These are phyloP conservation scores for Drosophila emarginata DNA, from an alignment of 2,888 invertebrate genomes.

Conservation along the genomic window DNA sequence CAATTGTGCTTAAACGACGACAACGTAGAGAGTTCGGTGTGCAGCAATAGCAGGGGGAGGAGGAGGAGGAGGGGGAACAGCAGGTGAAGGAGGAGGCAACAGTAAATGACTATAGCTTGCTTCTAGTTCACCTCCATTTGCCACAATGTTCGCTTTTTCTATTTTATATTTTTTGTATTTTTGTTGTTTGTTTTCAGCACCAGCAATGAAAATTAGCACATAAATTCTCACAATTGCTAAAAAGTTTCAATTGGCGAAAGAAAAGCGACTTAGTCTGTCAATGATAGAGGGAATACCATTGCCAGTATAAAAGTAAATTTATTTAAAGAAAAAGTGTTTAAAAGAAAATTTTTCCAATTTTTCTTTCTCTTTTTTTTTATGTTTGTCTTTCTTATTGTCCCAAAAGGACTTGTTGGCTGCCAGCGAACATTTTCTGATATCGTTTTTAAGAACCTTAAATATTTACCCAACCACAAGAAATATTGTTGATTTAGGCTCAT, in stretches of 20 bases:
- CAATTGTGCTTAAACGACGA: slow-evolving; percentile 59
- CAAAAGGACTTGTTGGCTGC: background rate
- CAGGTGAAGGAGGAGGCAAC: background rate
- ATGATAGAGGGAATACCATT: background rate
- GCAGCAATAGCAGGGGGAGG: background rate
- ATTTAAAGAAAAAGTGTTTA: background rate
- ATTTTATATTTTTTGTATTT: background rate
- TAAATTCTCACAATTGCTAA: slow-evolving; percentile 12
- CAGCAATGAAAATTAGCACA: slow-evolving; percentile 14
- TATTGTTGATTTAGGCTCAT: slow-evolving; percentile 13
- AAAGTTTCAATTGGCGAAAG: slow-evolving; percentile 8
- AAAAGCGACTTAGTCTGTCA: slow-evolving; percentile 4
- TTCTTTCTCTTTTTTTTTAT: background rate
- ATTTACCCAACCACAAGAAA: background rate
- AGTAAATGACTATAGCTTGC: slow-evolving; percentile 6
- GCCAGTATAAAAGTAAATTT: background rate
- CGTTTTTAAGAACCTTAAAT: slow-evolving; percentile 6
- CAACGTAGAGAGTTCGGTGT: background rate
- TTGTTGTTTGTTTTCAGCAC: slow-evolving; percentile 11
- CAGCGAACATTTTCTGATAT: background rate
- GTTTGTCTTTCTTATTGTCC: background rate
- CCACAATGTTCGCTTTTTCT: slow-evolving; percentile 7
- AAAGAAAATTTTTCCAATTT: background rate
- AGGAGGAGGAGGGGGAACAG: background rate
- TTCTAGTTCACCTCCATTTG: slow-evolving; percentile 12